phyloP scores from a whole-genome alignment of 2,888 invertebrate species.

The Ophioninae sp. region DNA sequence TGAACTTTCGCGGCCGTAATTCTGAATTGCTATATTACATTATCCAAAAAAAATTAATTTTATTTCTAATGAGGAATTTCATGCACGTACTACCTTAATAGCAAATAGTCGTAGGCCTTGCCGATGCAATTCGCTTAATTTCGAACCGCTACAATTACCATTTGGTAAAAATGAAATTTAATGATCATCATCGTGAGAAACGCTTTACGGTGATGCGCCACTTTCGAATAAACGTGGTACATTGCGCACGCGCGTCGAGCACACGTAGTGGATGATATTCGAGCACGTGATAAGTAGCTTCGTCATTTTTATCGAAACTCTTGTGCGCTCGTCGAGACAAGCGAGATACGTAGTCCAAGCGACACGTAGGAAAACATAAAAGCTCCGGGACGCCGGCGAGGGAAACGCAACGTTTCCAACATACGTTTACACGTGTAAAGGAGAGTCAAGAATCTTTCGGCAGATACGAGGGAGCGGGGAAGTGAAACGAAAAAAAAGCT shows the following conservation, averaged over 20 bases:
- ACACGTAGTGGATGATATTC: constrained; percentile 24
- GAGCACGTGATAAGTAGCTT: constrained; percentile 39
- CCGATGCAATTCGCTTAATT: too few species aligned
- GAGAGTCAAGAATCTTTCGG: constrained; percentile 15
- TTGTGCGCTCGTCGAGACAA: not conserved
- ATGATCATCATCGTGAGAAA: too few species aligned
- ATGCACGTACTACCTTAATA: too few species aligned
- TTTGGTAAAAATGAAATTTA: too few species aligned
- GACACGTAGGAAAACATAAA: constrained; percentile 24
- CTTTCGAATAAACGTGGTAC: constrained; percentile 35
- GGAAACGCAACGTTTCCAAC: constrained; percentile 4
- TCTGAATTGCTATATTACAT: too few species aligned
- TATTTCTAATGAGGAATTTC: too few species aligned
- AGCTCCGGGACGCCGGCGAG: not conserved
- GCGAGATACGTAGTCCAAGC: constrained; percentile 8
- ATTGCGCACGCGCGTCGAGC: constrained; percentile 19
- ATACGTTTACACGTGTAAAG: constrained; percentile 48
- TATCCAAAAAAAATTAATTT: too few species aligned
- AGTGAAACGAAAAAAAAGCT: constrained; percentile 4
- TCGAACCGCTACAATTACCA: too few species aligned
- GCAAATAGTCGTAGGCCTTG: too few species aligned
- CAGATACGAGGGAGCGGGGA: constrained; percentile 28
- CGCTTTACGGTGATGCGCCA: constrained; percentile 3
- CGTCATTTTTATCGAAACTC: constrained; percentile 34
- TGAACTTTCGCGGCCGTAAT: too few species aligned